Evolutionary conservation across 2,797 vertebrate species (phyloP).

Genomic region (Siniperca scherzeri): DNA sequence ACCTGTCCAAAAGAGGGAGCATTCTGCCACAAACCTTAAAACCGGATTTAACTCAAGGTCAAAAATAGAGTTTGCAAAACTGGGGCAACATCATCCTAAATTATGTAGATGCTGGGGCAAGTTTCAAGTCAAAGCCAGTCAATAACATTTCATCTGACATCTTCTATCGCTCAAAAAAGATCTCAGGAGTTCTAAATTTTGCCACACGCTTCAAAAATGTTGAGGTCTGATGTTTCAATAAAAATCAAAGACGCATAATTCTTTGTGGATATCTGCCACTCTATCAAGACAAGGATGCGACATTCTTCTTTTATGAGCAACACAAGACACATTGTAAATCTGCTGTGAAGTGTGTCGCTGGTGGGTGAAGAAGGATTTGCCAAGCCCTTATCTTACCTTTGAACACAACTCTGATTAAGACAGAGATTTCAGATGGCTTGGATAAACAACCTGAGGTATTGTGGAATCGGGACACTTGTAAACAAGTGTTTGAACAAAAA

Average conservation of each 20-base stretch:
- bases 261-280: constrained; percentile 79
- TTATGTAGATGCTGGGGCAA: constrained; percentile 64
- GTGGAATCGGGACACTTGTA: constrained; percentile 69
- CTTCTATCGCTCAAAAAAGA: constrained; percentile 55
- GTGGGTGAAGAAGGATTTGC: constrained; percentile 80
- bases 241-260: constrained; percentile 63
- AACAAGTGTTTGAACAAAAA: constrained; percentile 78
- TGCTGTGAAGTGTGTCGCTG: constrained; percentile 77
- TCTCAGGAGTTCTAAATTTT: constrained; percentile 69
- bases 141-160: constrained; percentile 66
- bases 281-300: constrained; percentile 58
- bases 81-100: constrained; percentile 68
- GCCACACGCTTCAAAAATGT: constrained; percentile 51
- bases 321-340: constrained; percentile 68
- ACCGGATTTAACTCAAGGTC: constrained; percentile 49
- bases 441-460: constrained; percentile 81
- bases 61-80: constrained; percentile 67
- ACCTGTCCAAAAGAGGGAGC: constrained; percentile 56
- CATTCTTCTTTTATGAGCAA: constrained; percentile 51
- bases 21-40: constrained; percentile 29
- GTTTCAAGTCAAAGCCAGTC: constrained; percentile 60
- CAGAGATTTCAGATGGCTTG: constrained; percentile 75
- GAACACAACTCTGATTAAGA: constrained; percentile 80
- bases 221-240: constrained; percentile 57
- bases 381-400: constrained; percentile 82